Percentiles rank a stretch among this genome's conserved stretches.
These are phyloP conservation scores for Beaufortia kweichowensis DNA, from an alignment of 2,113 vertebrate species.

Conservation along the genomic window DNA sequence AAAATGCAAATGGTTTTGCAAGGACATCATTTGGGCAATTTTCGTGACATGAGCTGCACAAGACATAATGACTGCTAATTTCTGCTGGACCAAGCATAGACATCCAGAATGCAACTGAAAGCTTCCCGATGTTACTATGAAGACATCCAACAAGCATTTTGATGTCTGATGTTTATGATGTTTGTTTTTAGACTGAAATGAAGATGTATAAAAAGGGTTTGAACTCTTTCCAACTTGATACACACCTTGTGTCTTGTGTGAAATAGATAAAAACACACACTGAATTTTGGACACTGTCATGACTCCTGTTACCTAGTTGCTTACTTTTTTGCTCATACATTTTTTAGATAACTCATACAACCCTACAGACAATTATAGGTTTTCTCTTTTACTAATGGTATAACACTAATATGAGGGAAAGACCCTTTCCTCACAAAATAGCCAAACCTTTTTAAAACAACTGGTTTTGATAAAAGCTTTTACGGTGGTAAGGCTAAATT, in stretches of 20 bases:
- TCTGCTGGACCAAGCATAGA: background rate
- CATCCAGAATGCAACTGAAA: slow-evolving; percentile 30
- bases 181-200: slow-evolving; percentile 21
- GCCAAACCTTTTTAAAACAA: too few species aligned
- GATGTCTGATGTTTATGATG: background rate
- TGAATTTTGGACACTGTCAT: slow-evolving; percentile 38
- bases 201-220: slow-evolving; percentile 12
- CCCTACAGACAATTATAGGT: background rate
- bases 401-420: too few species aligned
- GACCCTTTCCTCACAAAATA: too few species aligned
- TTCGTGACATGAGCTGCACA: slow-evolving; percentile 6
- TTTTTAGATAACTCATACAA: background rate
- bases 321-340: background rate
- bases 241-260: background rate
- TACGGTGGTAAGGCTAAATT: background rate
- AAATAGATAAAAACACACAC: slow-evolving; percentile 23
- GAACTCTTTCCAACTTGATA: slow-evolving; percentile 41
- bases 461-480: too few species aligned
- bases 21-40: background rate
- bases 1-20: background rate
- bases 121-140: slow-evolving; percentile 21
- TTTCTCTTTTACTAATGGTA: background rate
- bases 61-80: background rate
- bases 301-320: background rate
- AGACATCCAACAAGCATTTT: background rate